A percentile compares a stretch with the other conserved stretches of the same genome.
Conservation (phyloP, 1,140 invertebrate species). For the Cyrtorhinus lividipennis region DNA sequence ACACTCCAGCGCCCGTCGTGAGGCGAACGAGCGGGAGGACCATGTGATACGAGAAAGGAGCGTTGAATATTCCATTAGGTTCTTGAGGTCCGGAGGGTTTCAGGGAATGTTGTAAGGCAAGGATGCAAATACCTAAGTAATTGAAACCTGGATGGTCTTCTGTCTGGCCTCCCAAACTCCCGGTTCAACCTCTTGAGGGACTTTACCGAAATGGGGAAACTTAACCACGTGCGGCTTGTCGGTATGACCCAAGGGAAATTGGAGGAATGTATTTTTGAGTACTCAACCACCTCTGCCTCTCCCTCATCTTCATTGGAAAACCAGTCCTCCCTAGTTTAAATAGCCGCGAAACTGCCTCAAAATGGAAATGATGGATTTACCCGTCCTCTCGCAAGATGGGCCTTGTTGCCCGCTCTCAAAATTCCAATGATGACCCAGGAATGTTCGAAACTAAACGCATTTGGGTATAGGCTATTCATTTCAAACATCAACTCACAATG, state of each 20-base stretch:
- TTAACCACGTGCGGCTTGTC: background rate
- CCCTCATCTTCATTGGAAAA: too few species aligned
- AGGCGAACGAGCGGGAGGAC: background rate
- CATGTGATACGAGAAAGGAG: background rate
- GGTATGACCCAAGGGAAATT: background rate
- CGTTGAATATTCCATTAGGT: background rate
- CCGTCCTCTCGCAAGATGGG: too few species aligned
- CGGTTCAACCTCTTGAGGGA: background rate
- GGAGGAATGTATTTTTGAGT: too few species aligned
- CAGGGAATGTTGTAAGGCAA: background rate
- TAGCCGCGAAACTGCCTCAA: too few species aligned
- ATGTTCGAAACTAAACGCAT: too few species aligned
- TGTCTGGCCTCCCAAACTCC: background rate
- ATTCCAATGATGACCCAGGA: too few species aligned
- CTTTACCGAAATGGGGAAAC: background rate
- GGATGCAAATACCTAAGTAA: background rate
- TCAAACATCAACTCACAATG: too few species aligned
- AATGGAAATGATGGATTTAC: too few species aligned
- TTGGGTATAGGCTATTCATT: too few species aligned
- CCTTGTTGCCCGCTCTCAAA: too few species aligned
- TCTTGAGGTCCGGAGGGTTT: background rate
- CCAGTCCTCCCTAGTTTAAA: too few species aligned
- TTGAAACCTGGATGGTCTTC: background rate
- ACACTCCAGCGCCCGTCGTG: background rate
- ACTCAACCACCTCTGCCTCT: too few species aligned